Conservation (phyloP, 2,888 invertebrate genomes). For the Chirona hameri region DNA sequence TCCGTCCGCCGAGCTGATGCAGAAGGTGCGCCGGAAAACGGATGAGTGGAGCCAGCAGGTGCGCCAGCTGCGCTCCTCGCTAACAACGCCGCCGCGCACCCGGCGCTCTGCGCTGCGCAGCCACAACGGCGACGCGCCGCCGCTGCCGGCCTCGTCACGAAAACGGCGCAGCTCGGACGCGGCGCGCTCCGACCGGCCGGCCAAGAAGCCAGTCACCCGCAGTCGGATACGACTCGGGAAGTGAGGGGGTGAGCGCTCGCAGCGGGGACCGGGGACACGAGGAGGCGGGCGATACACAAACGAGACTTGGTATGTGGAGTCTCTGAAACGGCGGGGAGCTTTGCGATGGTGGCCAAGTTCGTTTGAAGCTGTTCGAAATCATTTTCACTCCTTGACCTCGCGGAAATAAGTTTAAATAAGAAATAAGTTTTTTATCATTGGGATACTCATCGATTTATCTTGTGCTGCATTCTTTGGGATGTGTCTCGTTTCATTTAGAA, state of each 20-base stretch:
- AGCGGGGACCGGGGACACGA: not conserved
- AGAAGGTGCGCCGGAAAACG: constrained; percentile 26
- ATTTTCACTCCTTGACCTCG: not conserved
- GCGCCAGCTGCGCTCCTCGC: constrained; percentile 12
- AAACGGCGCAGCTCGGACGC: not conserved
- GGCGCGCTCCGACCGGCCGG: not conserved
- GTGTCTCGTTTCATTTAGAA: too few species aligned
- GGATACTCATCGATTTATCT: too few species aligned
- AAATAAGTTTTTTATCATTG: too few species aligned
- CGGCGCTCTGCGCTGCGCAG: constrained; percentile 25
- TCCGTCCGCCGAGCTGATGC: not conserved
- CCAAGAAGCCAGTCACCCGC: constrained; percentile 12
- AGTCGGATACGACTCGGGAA: constrained; percentile 13
- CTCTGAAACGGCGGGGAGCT: not conserved
- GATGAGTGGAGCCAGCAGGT: constrained; percentile 25
- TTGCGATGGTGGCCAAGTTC: not conserved
- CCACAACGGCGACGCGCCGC: constrained; percentile 22
- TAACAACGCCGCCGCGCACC: constrained; percentile 3
- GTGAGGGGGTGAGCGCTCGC: not conserved
- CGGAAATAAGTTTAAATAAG: too few species aligned
- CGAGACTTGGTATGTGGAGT: not conserved
- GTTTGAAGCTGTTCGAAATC: not conserved
- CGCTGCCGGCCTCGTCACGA: not conserved
- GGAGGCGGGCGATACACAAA: not conserved
- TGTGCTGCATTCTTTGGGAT: too few species aligned